Evolutionary conservation across 2,888 invertebrate genomes (phyloP).

Genomic region (Pachydiplax longipennis): DNA sequence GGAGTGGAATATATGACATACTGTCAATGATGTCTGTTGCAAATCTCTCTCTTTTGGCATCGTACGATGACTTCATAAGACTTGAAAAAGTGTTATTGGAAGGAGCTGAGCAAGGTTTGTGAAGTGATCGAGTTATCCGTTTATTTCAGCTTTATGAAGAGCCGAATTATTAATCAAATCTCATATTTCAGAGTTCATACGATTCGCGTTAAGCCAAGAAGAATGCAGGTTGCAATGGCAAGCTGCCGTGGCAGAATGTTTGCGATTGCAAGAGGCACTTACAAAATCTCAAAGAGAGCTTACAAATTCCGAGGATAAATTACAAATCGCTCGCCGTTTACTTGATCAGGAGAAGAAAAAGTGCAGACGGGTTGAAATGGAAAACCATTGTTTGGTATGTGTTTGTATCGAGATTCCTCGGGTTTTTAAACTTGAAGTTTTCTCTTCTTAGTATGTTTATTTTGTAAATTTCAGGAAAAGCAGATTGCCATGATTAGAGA

Average conservation of each 20-base stretch:
- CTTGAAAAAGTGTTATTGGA: slow-evolving; percentile 2
- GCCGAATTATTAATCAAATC: background rate
- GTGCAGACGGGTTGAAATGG: slow-evolving; percentile 73
- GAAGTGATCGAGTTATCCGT: no score
- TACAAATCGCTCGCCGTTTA: slow-evolving; percentile 80
- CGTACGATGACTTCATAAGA: slow-evolving; percentile 1
- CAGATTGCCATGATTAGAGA: slow-evolving; percentile 78
- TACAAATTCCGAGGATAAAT: slow-evolving; percentile 78
- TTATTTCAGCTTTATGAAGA: background rate
- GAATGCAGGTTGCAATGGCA: slow-evolving; percentile 74
- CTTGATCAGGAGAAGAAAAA: slow-evolving; percentile 81
- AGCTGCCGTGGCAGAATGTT: slow-evolving; percentile 74
- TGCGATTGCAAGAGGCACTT: slow-evolving; percentile 73
- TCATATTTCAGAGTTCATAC: slow-evolving; percentile 70
- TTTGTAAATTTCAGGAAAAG: slow-evolving; percentile 66
- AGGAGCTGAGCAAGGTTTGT: slow-evolving; percentile 21
- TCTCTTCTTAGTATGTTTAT: background rate
- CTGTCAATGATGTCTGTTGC: background rate
- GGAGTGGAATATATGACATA: background rate
- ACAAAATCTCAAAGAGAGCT: slow-evolving; percentile 76
- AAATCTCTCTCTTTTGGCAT: background rate
- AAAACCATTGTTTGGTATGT: slow-evolving; percentile 75
- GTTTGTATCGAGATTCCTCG: background rate
- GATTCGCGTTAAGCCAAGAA: slow-evolving; percentile 76
- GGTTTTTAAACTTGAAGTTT: no score